Evolutionary conservation across 2,888 invertebrate species (phyloP).

Genomic region (Tipula helvola): DNA sequence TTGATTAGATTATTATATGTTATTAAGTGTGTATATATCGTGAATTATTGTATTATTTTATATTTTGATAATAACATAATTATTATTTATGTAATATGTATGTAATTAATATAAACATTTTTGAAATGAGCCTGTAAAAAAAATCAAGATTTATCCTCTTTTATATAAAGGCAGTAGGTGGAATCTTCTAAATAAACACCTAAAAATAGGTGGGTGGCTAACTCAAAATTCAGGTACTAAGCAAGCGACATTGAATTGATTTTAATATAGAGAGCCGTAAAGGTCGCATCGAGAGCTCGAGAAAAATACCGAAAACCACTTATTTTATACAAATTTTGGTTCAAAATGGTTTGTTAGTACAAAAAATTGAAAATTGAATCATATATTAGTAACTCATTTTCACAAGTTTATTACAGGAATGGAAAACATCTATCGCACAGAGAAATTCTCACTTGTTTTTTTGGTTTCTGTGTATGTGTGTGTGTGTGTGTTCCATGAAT

Average conservation of each 20-base stretch:
- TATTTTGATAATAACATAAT: background rate
- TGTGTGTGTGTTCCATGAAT: background rate
- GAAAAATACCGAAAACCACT: background rate
- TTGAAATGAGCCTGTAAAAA: background rate
- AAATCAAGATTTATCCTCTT: background rate
- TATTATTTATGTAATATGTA: background rate
- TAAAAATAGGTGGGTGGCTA: background rate
- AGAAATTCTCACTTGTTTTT: background rate
- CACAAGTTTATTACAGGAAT: background rate
- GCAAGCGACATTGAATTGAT: background rate
- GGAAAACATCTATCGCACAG: background rate
- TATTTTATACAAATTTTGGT: background rate
- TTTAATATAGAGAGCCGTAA: background rate
- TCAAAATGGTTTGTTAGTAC: background rate
- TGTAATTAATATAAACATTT: background rate
- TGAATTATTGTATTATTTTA: background rate
- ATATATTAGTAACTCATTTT: background rate
- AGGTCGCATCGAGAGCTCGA: background rate
- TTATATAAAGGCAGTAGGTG: background rate
- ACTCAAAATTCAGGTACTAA: background rate
- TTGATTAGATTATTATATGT: background rate
- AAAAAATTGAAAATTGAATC: background rate
- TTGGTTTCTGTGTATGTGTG: background rate
- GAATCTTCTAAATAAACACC: background rate
- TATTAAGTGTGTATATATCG: background rate